Evolutionary conservation across 2,113 vertebrate genomes (phyloP).

Genomic region (Hippocampus guttulatus): DNA sequence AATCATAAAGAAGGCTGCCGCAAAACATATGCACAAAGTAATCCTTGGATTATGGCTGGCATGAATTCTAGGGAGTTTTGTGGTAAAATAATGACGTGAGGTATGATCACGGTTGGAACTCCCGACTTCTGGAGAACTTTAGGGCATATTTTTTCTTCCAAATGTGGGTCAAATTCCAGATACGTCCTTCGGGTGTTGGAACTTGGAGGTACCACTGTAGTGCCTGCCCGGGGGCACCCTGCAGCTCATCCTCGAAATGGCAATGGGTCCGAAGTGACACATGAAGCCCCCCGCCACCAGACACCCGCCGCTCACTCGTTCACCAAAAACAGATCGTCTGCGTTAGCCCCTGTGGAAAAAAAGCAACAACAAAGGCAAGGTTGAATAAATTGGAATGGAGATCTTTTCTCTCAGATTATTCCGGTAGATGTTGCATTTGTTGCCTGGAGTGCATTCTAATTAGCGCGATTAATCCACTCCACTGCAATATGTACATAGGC

Average conservation of each 20-base stretch:
- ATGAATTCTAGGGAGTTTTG: not conserved
- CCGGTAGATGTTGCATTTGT: conserved; percentile 72
- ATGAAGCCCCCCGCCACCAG: conserved; percentile 59
- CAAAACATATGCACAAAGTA: not conserved
- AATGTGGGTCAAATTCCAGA: conserved; percentile 17
- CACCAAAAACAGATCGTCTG: conserved; percentile 58
- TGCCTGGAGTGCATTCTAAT: conserved; percentile 79
- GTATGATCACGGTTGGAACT: not conserved
- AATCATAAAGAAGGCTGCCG: no score
- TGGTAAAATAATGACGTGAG: not conserved
- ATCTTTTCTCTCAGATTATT: conserved; percentile 75
- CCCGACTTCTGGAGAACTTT: not conserved
- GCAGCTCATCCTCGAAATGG: conserved; percentile 70
- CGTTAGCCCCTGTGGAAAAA: conserved; percentile 31
- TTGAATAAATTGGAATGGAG: conserved; percentile 74
- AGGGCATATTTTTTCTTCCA: not conserved
- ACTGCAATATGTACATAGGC: conserved; percentile 76
- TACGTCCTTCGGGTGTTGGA: not conserved
- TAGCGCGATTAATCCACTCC: conserved; percentile 80
- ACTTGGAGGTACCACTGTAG: not conserved
- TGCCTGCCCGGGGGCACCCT: conserved; percentile 42
- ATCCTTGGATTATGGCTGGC: not conserved
- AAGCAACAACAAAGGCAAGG: conserved; percentile 32
- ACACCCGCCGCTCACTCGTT: conserved; percentile 60
- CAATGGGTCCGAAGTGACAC: conserved; percentile 68